These are phyloP conservation scores for Myiagra hebetior DNA, from an alignment of 2,113 vertebrate species.

Conservation along the genomic window DNA sequence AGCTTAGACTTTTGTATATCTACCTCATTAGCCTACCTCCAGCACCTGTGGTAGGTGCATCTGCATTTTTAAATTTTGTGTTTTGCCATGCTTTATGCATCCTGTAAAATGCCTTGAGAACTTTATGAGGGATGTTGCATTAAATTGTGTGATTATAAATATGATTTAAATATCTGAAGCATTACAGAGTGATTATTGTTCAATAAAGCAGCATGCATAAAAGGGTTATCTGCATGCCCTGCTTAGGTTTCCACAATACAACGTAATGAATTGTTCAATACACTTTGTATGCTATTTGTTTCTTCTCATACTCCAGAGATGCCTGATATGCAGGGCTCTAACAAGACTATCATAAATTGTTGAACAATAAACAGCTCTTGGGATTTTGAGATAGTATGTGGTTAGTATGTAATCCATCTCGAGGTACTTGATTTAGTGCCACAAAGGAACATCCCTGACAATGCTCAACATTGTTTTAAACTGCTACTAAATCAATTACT, in stretches of 20 bases:
- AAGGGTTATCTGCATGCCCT: constrained; percentile 69
- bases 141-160: constrained; percentile 84
- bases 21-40: constrained; percentile 77
- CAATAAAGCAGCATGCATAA: constrained; percentile 74
- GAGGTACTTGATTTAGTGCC: constrained; percentile 72
- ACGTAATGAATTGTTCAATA: constrained; percentile 76
- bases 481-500: constrained; percentile 79
- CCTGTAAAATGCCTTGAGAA: constrained; percentile 78
- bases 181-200: constrained; percentile 82
- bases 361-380: constrained; percentile 74
- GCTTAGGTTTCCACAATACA: constrained; percentile 66
- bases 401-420: constrained; percentile 72
- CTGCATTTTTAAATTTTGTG: constrained; percentile 76
- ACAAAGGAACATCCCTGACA: constrained; percentile 67
- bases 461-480: constrained; percentile 73
- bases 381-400: constrained; percentile 71
- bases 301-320: constrained; percentile 67
- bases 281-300: constrained; percentile 68
- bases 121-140: constrained; percentile 77
- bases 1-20: constrained; percentile 74
- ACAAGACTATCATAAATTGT: constrained; percentile 74
- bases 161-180: constrained; percentile 82
- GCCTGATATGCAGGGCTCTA: constrained; percentile 67
- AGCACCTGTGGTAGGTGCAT: constrained; percentile 69
- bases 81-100: constrained; percentile 76